These are phyloP conservation scores for Oedothorax gibbosus DNA, from an alignment of 1,140 invertebrate species.

Conservation along the genomic window DNA sequence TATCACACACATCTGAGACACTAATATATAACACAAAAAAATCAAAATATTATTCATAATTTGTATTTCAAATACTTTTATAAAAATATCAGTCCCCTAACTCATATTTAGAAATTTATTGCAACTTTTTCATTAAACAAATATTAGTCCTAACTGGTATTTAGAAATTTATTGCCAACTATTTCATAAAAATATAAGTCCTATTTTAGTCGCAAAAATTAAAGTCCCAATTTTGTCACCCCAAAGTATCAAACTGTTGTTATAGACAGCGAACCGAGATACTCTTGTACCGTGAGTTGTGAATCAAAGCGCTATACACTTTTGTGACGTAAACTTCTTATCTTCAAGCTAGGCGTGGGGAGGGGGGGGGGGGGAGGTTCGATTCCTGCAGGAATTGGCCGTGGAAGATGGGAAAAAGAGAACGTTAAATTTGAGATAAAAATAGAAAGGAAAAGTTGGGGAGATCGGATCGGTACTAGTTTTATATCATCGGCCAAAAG, in stretches of 20 bases:
- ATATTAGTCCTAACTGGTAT: too few relatives aligned
- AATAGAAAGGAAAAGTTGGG: slow-evolving; percentile 23
- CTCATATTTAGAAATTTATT: too few relatives aligned
- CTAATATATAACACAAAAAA: too few relatives aligned
- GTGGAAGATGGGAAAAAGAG: slow-evolving; percentile 24
- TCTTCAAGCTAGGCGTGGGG: not conserved
- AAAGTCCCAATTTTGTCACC: not conserved
- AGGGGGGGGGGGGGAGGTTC: not conserved
- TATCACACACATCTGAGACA: too few relatives aligned
- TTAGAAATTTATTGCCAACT: too few relatives aligned
- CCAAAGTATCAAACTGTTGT: slow-evolving; percentile 18
- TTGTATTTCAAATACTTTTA: too few relatives aligned
- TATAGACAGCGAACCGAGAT: slow-evolving; percentile 44
- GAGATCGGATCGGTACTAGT: slow-evolving; percentile 3
- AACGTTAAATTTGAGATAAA: slow-evolving; percentile 46
- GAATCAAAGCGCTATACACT: slow-evolving; percentile 25
- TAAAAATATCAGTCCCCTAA: too few relatives aligned
- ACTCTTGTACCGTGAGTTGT: slow-evolving; percentile 51
- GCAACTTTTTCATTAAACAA: too few relatives aligned
- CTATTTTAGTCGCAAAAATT: too few relatives aligned
- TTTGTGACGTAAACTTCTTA: not conserved
- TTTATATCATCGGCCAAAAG: slow-evolving; percentile 44
- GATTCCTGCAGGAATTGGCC: slow-evolving; percentile 42
- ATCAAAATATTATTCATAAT: too few relatives aligned
- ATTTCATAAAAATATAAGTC: too few relatives aligned